Conservation (phyloP, 1,140 invertebrate genomes). For the Hestina assimilis region DNA sequence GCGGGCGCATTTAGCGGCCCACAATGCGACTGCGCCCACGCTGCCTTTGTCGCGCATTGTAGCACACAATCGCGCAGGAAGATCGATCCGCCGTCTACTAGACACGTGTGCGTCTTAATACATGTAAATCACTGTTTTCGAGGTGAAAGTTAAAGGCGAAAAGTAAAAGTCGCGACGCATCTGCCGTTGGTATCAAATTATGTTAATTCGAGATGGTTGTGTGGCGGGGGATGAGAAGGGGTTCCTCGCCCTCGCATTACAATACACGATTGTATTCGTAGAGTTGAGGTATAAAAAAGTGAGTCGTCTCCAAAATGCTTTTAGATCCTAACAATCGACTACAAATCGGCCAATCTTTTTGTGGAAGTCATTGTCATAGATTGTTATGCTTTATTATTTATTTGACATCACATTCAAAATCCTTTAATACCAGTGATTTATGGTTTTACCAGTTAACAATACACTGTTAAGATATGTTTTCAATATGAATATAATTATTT, state of each 20-base stretch:
- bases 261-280: constrained; percentile 53
- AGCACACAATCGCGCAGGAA: constrained; percentile 57
- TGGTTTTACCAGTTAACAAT: constrained; percentile 38
- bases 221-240: constrained; percentile 36
- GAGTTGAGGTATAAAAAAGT: constrained; percentile 56
- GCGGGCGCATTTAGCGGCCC: constrained; percentile 51
- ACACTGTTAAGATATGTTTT: constrained; percentile 18
- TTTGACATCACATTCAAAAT: constrained; percentile 54
- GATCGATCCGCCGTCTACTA: constrained; percentile 48
- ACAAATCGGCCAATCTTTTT: constrained; percentile 70
- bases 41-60: constrained; percentile 55
- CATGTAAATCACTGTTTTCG: constrained; percentile 66
- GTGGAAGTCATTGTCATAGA: constrained; percentile 44
- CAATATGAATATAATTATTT: constrained; percentile 13
- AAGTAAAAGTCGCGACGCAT: constrained; percentile 71
- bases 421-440: constrained; percentile 60
- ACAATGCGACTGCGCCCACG: constrained; percentile 72
- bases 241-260: constrained; percentile 41
- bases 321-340: constrained; percentile 52
- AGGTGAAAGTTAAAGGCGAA: constrained; percentile 74
- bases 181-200: constrained; percentile 57
- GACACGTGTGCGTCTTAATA: constrained; percentile 53
- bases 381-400: constrained; percentile 56
- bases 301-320: constrained; percentile 47
- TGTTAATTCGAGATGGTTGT: constrained; percentile 46